These are phyloP conservation scores for Pyrochroa serraticornis DNA, from an alignment of 2,888 invertebrate species.

Conservation along the genomic window DNA sequence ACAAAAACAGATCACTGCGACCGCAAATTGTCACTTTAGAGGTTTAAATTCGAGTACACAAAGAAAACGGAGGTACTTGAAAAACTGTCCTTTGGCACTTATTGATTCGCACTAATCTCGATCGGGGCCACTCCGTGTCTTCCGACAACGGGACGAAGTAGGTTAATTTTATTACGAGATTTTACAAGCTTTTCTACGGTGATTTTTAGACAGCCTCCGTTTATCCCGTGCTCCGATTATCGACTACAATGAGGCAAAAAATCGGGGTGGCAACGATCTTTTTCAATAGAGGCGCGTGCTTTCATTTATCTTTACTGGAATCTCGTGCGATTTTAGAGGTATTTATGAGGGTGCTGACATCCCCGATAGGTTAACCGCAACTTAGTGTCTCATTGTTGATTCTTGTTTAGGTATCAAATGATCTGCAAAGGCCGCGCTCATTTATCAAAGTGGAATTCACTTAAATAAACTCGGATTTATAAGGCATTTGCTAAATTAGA, in stretches of 20 bases:
- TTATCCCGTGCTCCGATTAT: constrained; percentile 19
- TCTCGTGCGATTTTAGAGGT: no score
- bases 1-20: constrained; percentile 37
- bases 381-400: no score
- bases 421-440: no score
- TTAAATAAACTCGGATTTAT: no score
- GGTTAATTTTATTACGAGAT: constrained; percentile 24
- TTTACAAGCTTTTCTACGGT: constrained; percentile 17
- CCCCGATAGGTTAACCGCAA: no score
- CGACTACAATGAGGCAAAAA: constrained; percentile 20
- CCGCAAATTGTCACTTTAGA: constrained; percentile 39
- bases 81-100: constrained; percentile 26
- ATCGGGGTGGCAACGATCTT: constrained; percentile 19
- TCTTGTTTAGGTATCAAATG: no score
- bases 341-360: no score
- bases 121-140: constrained; percentile 5
- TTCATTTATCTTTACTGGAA: constrained; percentile 19
- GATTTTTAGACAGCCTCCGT: constrained; percentile 16
- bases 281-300: constrained; percentile 11
- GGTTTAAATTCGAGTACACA: constrained; percentile 33
- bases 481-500: no score
- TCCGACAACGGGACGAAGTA: constrained; percentile 17
- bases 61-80: constrained; percentile 26
- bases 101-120: constrained; percentile 18
- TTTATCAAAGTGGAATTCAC: no score